phyloP scores from a whole-genome alignment of 2,888 invertebrate species.

The Gymnocheta viridis region DNA sequence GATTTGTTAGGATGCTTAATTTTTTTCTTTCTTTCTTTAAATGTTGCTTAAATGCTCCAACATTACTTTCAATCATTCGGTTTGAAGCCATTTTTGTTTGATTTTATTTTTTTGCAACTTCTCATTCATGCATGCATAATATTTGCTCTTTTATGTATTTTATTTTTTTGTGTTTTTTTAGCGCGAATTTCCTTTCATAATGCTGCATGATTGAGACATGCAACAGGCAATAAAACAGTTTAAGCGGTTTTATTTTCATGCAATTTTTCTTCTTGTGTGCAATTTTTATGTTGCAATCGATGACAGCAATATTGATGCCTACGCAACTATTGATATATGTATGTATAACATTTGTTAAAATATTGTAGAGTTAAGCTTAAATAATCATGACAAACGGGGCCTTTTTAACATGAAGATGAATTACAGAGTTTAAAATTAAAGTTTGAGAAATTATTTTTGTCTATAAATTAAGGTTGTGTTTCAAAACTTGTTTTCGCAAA shows the following conservation, averaged over 20 bases:
- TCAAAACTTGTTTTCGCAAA: too few species aligned
- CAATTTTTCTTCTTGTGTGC: slow-evolving; percentile 30
- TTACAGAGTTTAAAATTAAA: too few species aligned
- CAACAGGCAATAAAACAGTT: slow-evolving; percentile 41
- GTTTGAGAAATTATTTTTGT: too few species aligned
- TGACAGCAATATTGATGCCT: slow-evolving; percentile 63
- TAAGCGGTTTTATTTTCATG: slow-evolving; percentile 29
- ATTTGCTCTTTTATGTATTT: slow-evolving; percentile 30
- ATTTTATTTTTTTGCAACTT: slow-evolving; percentile 13
- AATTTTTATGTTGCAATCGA: slow-evolving; percentile 66
- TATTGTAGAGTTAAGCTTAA: not conserved
- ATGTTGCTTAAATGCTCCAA: slow-evolving; percentile 12
- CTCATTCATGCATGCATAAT: slow-evolving; percentile 52
- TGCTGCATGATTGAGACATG: slow-evolving; percentile 16
- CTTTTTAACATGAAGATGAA: not conserved
- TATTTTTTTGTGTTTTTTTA: not conserved
- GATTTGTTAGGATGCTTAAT: not conserved
- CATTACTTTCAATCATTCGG: slow-evolving; percentile 31
- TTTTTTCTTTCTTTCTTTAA: not conserved
- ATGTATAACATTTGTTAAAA: slow-evolving; percentile 28
- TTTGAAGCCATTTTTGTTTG: slow-evolving; percentile 14
- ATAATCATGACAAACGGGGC: not conserved
- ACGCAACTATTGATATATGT: slow-evolving; percentile 53
- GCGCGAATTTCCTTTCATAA: slow-evolving; percentile 56
- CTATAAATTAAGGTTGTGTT: too few species aligned